Evolutionary conservation across 35 echinoderm and acorn worm genomes (phyloP).

Genomic region (Diadema setosum): DNA sequence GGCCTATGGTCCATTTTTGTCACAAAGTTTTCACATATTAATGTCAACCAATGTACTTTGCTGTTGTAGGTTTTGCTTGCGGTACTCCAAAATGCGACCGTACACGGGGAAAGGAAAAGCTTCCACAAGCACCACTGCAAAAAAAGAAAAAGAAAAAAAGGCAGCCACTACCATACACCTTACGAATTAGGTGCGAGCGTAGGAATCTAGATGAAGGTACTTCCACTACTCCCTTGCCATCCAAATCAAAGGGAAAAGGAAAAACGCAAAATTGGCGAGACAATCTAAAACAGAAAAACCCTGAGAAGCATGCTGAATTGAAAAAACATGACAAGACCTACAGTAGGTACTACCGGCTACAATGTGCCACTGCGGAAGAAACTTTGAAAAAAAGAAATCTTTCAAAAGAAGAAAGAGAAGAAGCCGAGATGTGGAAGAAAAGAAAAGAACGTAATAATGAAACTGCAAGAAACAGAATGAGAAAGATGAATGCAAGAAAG

Average conservation of each 20-base stretch:
- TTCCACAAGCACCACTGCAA: neutral
- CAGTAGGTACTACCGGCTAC: neutral
- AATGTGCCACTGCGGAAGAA: neutral
- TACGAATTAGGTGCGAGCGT: neutral
- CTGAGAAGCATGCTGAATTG: neutral
- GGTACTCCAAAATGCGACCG: neutral
- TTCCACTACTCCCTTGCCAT: neutral
- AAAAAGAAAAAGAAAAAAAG: neutral
- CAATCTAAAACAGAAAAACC: neutral
- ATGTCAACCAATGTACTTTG: neutral
- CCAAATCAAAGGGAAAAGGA: neutral
- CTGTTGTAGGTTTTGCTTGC: neutral
- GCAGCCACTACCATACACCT: neutral
- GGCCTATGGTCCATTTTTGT: neutral
- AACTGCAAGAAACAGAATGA: neutral
- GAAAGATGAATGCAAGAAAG: neutral
- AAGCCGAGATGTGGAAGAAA: neutral
- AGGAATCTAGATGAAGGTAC: neutral
- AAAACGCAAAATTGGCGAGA: neutral
- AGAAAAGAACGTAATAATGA: neutral
- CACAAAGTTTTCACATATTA: neutral
- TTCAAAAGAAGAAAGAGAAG: neutral
- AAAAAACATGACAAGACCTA: neutral
- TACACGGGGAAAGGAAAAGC: neutral
- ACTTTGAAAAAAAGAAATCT: neutral